Conservation (phyloP, 2,797 vertebrate species). For the Capromys pilorides region DNA sequence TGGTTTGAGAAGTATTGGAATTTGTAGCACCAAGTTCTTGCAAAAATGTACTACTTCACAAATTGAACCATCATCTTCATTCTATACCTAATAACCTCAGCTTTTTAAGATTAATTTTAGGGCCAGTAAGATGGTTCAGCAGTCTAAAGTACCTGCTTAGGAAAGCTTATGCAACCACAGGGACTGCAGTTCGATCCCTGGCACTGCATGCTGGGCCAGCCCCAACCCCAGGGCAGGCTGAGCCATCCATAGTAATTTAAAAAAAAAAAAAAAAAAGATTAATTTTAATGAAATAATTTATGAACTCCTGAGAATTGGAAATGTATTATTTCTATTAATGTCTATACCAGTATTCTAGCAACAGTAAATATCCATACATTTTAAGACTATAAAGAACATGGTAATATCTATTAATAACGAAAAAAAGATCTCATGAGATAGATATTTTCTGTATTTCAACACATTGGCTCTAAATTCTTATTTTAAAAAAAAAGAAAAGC, state of each 20-base stretch:
- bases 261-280: too few relatives aligned
- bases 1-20: slow-evolving; percentile 53
- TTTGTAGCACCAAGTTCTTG: slow-evolving; percentile 5
- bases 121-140: too few relatives aligned
- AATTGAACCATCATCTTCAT: slow-evolving; percentile 29
- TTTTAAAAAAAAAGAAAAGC: slow-evolving; percentile 59
- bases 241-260: too few relatives aligned
- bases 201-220: too few relatives aligned
- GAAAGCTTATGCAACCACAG: too few relatives aligned
- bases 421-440: slow-evolving; percentile 35
- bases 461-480: slow-evolving; percentile 44
- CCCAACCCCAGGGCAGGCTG: too few relatives aligned
- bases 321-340: slow-evolving; percentile 25
- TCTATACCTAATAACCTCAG: slow-evolving; percentile 54
- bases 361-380: background rate
- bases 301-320: slow-evolving; percentile 1
- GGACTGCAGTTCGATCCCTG: too few relatives aligned
- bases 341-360: slow-evolving; percentile 22
- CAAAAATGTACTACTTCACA: slow-evolving; percentile 57
- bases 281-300: slow-evolving; percentile 56
- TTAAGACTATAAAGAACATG: slow-evolving; percentile 52
- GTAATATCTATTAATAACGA: slow-evolving; percentile 48
- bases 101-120: slow-evolving; percentile 54
- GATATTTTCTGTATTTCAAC: slow-evolving; percentile 53
- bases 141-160: too few relatives aligned